These are phyloP conservation scores for Pristionchus mayeri DNA, from an alignment of 2,888 invertebrate genomes.

Conservation along the genomic window DNA sequence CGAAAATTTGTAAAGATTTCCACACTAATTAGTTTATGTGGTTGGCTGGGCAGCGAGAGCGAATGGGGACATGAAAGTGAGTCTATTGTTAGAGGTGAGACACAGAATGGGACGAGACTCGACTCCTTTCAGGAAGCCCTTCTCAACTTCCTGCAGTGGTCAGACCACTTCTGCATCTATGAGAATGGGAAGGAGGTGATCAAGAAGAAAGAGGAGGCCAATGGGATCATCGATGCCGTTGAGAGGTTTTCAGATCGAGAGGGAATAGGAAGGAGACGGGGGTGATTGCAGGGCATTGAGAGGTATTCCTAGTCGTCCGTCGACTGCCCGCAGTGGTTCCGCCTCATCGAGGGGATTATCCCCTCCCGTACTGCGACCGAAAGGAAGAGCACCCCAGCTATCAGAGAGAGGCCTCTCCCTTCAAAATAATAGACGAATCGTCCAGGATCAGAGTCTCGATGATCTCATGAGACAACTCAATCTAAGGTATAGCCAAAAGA, in stretches of 20 bases:
- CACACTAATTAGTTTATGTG: not conserved
- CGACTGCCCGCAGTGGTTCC: slow-evolving; percentile 1
- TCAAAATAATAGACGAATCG: slow-evolving; percentile 6
- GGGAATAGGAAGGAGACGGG: not conserved
- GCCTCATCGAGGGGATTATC: slow-evolving; percentile 6
- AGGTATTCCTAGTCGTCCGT: slow-evolving; percentile 41
- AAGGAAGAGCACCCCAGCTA: slow-evolving; percentile 39
- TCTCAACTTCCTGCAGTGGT: slow-evolving; percentile 41
- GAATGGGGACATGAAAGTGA: not conserved
- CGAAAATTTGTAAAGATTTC: too few species aligned
- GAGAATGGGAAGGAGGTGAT: slow-evolving; percentile 25
- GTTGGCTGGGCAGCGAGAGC: not conserved
- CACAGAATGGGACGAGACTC: not conserved
- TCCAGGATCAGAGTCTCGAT: slow-evolving; percentile 64
- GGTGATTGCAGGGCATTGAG: slow-evolving; percentile 33
- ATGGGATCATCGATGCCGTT: slow-evolving; percentile 11
- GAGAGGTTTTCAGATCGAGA: slow-evolving; percentile 6
- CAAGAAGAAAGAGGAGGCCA: slow-evolving; percentile 45
- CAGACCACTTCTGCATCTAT: slow-evolving; percentile 42
- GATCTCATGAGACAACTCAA: slow-evolving; percentile 66
- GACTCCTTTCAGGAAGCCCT: slow-evolving; percentile 44
- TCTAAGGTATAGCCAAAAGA: slow-evolving; percentile 57
- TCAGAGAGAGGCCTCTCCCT: slow-evolving; percentile 37
- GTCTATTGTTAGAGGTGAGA: not conserved
- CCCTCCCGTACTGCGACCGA: slow-evolving; percentile 41